Conservation (phyloP, 1,140 invertebrate genomes). For the Aporrectodea caliginosa region DNA sequence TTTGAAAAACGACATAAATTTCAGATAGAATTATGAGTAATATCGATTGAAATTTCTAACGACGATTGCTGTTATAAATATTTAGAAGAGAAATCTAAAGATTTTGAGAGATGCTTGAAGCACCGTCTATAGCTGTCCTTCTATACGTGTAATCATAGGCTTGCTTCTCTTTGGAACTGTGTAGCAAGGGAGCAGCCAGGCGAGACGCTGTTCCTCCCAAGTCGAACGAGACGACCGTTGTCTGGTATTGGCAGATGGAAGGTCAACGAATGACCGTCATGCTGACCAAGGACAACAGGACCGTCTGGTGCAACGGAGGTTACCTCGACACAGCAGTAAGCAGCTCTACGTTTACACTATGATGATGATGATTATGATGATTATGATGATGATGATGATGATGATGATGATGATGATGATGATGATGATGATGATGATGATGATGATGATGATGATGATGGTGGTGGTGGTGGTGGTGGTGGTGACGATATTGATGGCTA, state of each 20-base stretch:
- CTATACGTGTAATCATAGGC: not conserved
- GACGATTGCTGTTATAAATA: too few species aligned
- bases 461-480: too few species aligned
- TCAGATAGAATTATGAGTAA: not conserved
- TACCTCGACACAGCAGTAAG: not conserved
- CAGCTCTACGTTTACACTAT: too few species aligned
- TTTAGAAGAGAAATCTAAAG: too few species aligned
- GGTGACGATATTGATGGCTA: too few species aligned
- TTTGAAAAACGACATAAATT: too few species aligned
- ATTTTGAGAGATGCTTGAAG: not conserved
- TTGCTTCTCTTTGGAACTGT: too few species aligned
- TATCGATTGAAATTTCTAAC: not conserved
- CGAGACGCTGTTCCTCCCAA: not conserved
- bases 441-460: too few species aligned
- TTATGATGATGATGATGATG: too few species aligned
- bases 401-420: too few species aligned
- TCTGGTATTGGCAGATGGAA: not conserved
- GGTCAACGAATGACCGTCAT: not conserved
- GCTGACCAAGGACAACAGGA: not conserved
- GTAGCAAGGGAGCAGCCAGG: not conserved
- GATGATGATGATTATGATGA: too few species aligned
- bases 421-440: too few species aligned
- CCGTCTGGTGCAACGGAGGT: not conserved
- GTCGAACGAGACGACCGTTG: not conserved
- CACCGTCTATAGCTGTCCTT: not conserved